Percentiles rank a stretch among this genome's conserved stretches.
These are phyloP conservation scores for Anneissia japonica DNA, from an alignment of 35 echinoderm and acorn worm species.

Conservation along the genomic window DNA sequence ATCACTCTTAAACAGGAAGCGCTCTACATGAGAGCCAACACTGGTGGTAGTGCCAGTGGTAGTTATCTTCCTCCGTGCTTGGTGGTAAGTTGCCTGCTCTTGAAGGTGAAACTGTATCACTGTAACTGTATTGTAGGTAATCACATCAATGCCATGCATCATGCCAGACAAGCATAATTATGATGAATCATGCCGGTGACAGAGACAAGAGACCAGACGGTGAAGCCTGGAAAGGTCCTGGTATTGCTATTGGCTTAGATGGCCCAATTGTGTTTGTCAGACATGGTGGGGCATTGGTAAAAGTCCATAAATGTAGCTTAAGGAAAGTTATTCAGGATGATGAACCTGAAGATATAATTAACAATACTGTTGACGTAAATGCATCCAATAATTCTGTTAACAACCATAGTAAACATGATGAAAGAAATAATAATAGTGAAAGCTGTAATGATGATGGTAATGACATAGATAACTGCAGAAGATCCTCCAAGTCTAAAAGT, in stretches of 20 bases:
- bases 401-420: too few species aligned
- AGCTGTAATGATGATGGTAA: too few species aligned
- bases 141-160: slow-evolving; percentile 27
- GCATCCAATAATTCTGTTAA: too few species aligned
- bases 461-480: too few species aligned
- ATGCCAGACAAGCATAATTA: neutral
- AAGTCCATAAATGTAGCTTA: slow-evolving; percentile 21
- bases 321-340: neutral
- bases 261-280: slow-evolving; percentile 28
- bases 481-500: too few species aligned
- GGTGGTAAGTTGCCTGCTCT: slow-evolving; percentile 28
- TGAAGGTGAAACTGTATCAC: neutral
- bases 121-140: slow-evolving; percentile 6
- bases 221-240: slow-evolving; percentile 2
- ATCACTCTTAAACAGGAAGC: neutral
- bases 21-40: neutral
- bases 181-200: slow-evolving; percentile 21
- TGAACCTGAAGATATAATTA: neutral
- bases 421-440: too few species aligned
- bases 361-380: neutral
- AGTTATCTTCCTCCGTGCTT: neutral
- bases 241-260: neutral
- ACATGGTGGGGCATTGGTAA: slow-evolving; percentile 39
- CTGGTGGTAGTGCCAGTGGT: slow-evolving; percentile 15
- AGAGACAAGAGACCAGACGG: slow-evolving; percentile 12